These are phyloP conservation scores for Megalopta genalis DNA, from an alignment of 1,140 invertebrate species.

Conservation along the genomic window DNA sequence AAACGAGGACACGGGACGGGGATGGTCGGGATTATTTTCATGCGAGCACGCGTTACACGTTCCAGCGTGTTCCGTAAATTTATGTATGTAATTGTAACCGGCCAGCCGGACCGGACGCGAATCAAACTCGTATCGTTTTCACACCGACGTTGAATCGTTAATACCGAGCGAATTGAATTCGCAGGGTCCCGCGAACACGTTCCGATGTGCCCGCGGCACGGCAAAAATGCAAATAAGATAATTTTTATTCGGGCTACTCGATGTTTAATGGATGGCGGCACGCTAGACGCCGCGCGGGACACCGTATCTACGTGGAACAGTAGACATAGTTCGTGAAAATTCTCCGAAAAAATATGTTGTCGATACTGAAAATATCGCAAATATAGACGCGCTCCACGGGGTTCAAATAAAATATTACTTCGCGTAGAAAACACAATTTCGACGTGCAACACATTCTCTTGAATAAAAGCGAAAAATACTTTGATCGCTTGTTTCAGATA, in stretches of 20 bases:
- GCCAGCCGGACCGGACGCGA: background rate
- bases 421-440: too few species aligned
- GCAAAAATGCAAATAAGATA: background rate
- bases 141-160: conserved; percentile 14
- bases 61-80: background rate
- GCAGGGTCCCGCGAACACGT: background rate
- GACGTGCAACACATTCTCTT: too few species aligned
- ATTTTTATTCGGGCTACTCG: background rate
- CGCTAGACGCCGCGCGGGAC: too few species aligned
- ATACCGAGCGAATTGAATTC: conserved; percentile 13
- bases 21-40: background rate
- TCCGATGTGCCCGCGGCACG: background rate
- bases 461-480: too few species aligned
- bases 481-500: too few species aligned
- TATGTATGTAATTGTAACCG: conserved; percentile 6
- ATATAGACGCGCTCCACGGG: too few species aligned
- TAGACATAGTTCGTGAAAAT: too few species aligned
- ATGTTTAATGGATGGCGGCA: background rate
- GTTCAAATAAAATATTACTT: too few species aligned
- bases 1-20: background rate
- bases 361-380: too few species aligned
- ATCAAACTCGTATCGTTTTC: conserved; percentile 1
- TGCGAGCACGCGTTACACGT: background rate
- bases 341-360: too few species aligned
- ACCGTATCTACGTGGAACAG: too few species aligned